phyloP scores from a whole-genome alignment of 2,113 vertebrate genomes.

The Ciconia maguari region DNA sequence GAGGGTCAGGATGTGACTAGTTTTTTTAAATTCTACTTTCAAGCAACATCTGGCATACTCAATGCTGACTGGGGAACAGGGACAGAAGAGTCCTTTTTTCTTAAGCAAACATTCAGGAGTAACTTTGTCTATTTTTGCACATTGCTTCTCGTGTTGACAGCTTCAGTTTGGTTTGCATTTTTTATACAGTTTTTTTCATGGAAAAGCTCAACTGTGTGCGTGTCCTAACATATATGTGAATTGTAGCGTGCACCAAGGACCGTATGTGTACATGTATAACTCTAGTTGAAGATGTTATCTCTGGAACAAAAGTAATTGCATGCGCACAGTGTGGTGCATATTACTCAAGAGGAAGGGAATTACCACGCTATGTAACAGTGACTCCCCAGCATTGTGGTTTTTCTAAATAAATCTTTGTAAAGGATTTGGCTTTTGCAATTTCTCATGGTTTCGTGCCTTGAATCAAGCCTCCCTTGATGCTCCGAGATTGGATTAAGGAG shows the following conservation, averaged over 20 bases:
- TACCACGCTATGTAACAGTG: not conserved
- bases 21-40: not conserved
- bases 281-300: conserved; percentile 2
- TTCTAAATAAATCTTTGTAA: conserved; percentile 66
- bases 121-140: conserved; percentile 44
- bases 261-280: not conserved
- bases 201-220: not conserved
- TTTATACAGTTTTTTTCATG: conserved; percentile 53
- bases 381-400: conserved; percentile 38
- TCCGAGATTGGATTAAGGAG: not conserved
- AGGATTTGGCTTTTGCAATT: not conserved
- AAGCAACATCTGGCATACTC: not conserved
- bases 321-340: conserved; percentile 39
- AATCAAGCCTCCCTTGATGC: not conserved
- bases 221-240: not conserved
- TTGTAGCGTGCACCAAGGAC: not conserved
- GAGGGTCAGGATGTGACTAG: not conserved
- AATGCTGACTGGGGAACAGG: not conserved
- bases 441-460: not conserved
- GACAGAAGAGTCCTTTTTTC: not conserved
- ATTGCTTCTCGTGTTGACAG: conserved; percentile 39
- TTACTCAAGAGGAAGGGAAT: conserved; percentile 29
- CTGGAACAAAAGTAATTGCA: conserved; percentile 36
- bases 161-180: conserved; percentile 43
- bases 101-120: conserved; percentile 44